phyloP scores from a whole-genome alignment of 1,140 invertebrate species.

The Alviniconcha marisindica region DNA sequence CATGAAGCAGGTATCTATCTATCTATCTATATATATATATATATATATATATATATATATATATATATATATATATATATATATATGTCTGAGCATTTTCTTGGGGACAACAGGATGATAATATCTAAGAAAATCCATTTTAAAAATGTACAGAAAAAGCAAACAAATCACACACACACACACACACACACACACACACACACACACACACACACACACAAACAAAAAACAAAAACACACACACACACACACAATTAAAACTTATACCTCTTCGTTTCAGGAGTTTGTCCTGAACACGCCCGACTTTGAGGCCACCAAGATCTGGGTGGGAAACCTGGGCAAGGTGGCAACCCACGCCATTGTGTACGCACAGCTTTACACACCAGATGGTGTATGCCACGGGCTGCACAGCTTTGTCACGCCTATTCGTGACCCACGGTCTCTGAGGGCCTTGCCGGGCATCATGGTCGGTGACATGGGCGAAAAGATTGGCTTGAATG shows the following conservation, averaged over 20 bases:
- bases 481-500: constrained; percentile 91
- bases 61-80: too few relatives aligned
- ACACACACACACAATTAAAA: neutral
- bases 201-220: neutral
- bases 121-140: too few relatives aligned
- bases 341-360: constrained; percentile 90
- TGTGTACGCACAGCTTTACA: constrained; percentile 92
- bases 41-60: too few relatives aligned
- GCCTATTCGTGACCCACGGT: constrained; percentile 87
- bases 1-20: too few relatives aligned
- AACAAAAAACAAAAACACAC: neutral
- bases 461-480: constrained; percentile 91
- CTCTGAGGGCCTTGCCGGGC: constrained; percentile 85
- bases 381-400: constrained; percentile 87
- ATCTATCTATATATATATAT: too few relatives aligned
- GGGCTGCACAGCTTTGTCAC: constrained; percentile 92
- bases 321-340: constrained; percentile 87
- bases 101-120: too few relatives aligned
- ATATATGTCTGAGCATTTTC: too few relatives aligned
- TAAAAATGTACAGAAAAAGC: neutral
- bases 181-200: too few relatives aligned
- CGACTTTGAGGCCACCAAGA: constrained; percentile 95
- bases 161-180: too few relatives aligned
- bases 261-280: constrained; percentile 72
- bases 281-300: constrained; percentile 94